Evolutionary conservation across 23 tunicate species (phyloP).

Genomic region (Trididemnum nubilum): DNA sequence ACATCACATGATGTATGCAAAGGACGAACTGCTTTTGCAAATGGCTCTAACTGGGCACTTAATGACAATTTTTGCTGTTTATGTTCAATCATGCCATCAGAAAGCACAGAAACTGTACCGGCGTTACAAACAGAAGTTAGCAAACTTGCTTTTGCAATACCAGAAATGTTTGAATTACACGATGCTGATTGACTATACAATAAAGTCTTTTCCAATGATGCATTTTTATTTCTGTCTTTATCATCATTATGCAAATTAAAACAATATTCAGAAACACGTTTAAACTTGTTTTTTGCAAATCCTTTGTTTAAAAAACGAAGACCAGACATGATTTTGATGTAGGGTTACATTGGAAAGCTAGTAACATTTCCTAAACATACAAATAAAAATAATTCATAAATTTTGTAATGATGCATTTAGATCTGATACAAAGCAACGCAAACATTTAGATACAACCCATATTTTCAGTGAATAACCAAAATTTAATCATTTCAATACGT

Average conservation of each 20-base stretch:
- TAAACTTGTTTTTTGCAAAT: slow-evolving; percentile 10
- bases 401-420: too few species aligned
- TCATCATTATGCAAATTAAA: neutral
- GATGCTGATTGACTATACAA: neutral
- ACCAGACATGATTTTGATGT: neutral
- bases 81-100: neutral
- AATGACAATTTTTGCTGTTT: neutral
- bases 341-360: too few species aligned
- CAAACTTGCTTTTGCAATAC: neutral
- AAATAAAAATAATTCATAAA: too few species aligned
- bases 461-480: too few species aligned
- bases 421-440: too few species aligned
- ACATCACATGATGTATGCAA: too few species aligned
- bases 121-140: neutral
- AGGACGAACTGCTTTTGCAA: too few species aligned
- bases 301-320: slow-evolving; percentile 17
- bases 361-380: too few species aligned
- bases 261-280: slow-evolving; percentile 10
- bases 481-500: too few species aligned
- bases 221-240: too few species aligned
- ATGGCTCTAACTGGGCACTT: neutral
- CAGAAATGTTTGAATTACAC: neutral
- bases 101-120: neutral
- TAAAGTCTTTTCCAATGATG: slow-evolving; percentile 3
- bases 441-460: too few species aligned